Evolutionary conservation across 2,797 vertebrate genomes (phyloP).

Genomic region (Meda fulgida): DNA sequence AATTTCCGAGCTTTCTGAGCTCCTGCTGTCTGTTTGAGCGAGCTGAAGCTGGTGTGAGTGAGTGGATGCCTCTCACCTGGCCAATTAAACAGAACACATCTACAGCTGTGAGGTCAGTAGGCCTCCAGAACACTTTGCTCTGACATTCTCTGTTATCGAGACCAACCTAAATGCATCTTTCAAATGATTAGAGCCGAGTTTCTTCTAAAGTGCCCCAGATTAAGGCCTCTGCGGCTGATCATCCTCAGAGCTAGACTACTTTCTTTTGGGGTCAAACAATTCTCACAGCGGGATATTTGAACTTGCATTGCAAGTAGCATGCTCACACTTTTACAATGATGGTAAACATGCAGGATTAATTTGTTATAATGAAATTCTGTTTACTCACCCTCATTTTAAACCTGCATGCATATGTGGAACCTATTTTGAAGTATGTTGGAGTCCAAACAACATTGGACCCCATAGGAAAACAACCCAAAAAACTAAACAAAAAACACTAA

Average conservation of each 20-base stretch:
- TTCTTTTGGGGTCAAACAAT: background rate
- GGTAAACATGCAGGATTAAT: background rate
- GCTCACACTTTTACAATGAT: background rate
- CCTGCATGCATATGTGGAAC: background rate
- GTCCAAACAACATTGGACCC: background rate
- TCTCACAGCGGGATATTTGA: background rate
- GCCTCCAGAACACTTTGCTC: conserved; percentile 5
- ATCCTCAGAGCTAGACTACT: background rate
- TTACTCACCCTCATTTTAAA: background rate
- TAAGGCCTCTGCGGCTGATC: background rate
- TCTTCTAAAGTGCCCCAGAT: background rate
- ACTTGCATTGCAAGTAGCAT: background rate
- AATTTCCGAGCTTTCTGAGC: conserved; percentile 50
- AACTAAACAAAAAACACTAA: too few species aligned
- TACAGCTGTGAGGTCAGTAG: conserved; percentile 50
- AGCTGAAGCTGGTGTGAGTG: conserved; percentile 32
- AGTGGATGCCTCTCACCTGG: conserved; percentile 56
- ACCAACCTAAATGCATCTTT: background rate
- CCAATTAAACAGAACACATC: conserved; percentile 67
- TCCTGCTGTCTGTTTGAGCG: conserved; percentile 58
- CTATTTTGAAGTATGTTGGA: too few species aligned
- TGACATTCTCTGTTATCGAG: conserved; percentile 25
- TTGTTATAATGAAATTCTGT: background rate
- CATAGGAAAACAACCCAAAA: too few species aligned
- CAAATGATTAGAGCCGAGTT: background rate